Conservation (phyloP, 1,140 invertebrate genomes). For the Aplysia californica region DNA sequence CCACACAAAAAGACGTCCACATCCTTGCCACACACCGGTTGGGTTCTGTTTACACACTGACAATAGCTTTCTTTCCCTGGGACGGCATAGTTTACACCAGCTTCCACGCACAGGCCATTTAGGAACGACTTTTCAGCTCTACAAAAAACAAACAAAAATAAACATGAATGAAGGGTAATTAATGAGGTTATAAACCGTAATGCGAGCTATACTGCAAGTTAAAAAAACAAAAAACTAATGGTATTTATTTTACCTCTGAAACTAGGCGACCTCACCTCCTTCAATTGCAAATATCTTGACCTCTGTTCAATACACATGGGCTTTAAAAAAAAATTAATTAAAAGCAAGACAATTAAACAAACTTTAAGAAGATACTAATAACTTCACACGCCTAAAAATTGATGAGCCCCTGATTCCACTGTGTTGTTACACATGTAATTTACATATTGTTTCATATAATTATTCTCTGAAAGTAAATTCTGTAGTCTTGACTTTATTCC, state of each 20-base stretch:
- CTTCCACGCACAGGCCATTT: conserved; percentile 14
- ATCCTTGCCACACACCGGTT: background rate
- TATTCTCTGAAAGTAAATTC: no score
- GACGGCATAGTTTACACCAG: background rate
- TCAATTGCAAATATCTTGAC: no score
- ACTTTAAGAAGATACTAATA: no score
- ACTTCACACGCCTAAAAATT: no score
- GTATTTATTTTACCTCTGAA: background rate
- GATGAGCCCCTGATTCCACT: no score
- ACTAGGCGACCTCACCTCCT: no score
- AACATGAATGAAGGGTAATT: background rate
- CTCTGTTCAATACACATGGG: no score
- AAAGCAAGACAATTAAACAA: no score
- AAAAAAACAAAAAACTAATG: background rate
- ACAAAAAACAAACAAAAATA: conserved; percentile 5
- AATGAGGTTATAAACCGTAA: background rate
- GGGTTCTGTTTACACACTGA: background rate
- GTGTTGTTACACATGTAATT: no score
- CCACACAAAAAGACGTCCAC: background rate
- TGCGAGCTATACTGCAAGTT: background rate
- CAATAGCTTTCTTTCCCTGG: background rate
- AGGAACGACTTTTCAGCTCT: conserved; percentile 17
- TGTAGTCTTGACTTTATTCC: no score
- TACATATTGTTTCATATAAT: no score
- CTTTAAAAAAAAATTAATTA: no score